Percentiles rank a stretch among this genome's conserved stretches.
Conservation (phyloP, 2,113 vertebrate genomes). For the Cyanoderma ruficeps region DNA sequence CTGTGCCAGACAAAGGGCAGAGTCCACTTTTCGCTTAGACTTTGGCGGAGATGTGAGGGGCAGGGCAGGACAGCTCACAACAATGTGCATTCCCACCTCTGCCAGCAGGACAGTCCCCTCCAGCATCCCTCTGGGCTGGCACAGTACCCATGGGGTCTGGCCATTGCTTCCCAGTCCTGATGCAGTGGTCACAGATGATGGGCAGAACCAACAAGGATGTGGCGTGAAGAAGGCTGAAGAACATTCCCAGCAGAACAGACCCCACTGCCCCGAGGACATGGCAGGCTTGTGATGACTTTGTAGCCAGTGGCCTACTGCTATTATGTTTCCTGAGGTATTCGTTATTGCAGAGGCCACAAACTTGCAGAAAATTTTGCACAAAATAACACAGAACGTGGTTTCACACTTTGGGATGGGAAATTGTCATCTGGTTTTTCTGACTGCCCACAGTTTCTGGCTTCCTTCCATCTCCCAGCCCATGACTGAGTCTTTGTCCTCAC, state of each 20-base stretch:
- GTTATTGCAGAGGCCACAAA: not conserved
- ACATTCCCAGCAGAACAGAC: not conserved
- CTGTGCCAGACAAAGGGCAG: not conserved
- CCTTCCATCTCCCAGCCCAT: not conserved
- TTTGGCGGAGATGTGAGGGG: not conserved
- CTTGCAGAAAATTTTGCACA: not conserved
- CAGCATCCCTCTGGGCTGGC: not conserved
- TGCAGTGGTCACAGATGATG: not conserved
- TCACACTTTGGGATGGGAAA: not conserved
- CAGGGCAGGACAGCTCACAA: not conserved
- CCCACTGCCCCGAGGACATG: fast-evolving
- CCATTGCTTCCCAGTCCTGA: not conserved
- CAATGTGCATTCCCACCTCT: not conserved
- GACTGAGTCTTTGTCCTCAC: not conserved
- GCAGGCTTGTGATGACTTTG: not conserved
- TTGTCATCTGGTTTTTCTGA: not conserved
- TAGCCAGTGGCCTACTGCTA: not conserved
- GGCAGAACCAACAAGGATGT: not conserved
- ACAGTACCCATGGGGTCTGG: not conserved
- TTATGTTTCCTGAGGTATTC: not conserved
- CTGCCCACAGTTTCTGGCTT: not conserved
- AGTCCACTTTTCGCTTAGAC: fast-evolving
- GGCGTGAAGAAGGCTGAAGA: not conserved
- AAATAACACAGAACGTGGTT: not conserved
- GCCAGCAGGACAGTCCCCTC: not conserved